phyloP scores from a whole-genome alignment of 2,113 vertebrate species.

The Sinocyclocheilus anshuiensis region DNA sequence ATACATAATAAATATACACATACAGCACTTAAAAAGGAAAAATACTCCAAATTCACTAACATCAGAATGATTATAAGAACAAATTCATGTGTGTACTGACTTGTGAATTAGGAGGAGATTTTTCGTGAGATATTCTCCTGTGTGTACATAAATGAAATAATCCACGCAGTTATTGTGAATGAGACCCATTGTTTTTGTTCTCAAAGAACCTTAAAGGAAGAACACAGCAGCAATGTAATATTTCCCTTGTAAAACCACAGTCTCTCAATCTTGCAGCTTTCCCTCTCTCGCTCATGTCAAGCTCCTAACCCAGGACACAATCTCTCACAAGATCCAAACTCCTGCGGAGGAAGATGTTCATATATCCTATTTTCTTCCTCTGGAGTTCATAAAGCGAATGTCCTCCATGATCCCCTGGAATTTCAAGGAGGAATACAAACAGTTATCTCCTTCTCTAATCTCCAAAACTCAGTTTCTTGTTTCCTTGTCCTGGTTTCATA shows the following conservation, averaged over 20 bases:
- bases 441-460: constrained; percentile 69
- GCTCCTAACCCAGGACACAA: neutral
- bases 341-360: neutral
- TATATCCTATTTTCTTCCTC: constrained; percentile 39
- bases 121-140: too few species aligned
- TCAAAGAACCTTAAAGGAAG: neutral
- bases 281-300: neutral
- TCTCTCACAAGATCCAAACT: constrained; percentile 5
- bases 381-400: constrained; percentile 59
- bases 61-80: too few species aligned
- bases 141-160: too few species aligned
- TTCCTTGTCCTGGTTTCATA: constrained; percentile 67
- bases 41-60: too few species aligned
- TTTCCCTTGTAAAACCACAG: neutral
- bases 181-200: neutral
- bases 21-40: too few species aligned
- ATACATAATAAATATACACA: too few species aligned
- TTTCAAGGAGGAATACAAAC: constrained; percentile 63
- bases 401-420: constrained; percentile 68
- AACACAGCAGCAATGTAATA: neutral
- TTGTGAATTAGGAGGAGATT: too few species aligned
- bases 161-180: too few species aligned
- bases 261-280: constrained; percentile 19
- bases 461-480: constrained; percentile 65
- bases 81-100: too few species aligned